Percentiles rank a stretch among this genome's conserved stretches.
Conservation (phyloP, 2,888 invertebrate genomes). For the Diarsia brunnea region DNA sequence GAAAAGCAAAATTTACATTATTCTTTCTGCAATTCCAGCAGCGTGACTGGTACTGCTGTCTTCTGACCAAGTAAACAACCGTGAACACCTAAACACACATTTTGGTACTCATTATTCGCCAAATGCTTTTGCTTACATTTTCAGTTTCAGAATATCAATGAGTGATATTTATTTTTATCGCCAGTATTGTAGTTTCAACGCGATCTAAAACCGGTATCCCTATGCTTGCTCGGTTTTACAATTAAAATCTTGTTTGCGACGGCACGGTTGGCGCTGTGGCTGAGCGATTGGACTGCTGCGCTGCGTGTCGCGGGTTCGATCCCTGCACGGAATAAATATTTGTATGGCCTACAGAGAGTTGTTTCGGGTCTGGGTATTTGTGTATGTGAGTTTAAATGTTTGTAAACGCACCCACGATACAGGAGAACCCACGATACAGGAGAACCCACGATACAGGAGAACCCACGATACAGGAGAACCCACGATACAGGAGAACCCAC, state of each 20-base stretch:
- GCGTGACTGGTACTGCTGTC: constrained; percentile 35
- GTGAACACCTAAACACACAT: constrained; percentile 61
- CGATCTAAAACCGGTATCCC: constrained; percentile 62
- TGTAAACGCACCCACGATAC: too few species aligned
- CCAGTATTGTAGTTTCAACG: constrained; percentile 62
- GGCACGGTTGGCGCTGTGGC: too few species aligned
- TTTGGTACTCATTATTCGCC: constrained; percentile 38
- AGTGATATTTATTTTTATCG: constrained; percentile 68
- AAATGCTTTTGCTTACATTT: constrained; percentile 59
- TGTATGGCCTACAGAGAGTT: too few species aligned
- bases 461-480: too few species aligned
- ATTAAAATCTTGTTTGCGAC: constrained; percentile 60
- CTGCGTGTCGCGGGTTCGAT: too few species aligned
- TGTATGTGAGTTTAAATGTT: too few species aligned
- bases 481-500: too few species aligned
- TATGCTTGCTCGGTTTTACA: constrained; percentile 54
- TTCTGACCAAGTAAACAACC: constrained; percentile 46
- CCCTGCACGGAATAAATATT: too few species aligned
- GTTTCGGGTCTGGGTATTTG: too few species aligned
- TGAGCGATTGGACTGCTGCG: too few species aligned
- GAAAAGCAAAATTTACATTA: constrained; percentile 12
- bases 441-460: too few species aligned
- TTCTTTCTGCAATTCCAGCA: constrained; percentile 13
- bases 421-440: too few species aligned
- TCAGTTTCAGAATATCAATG: constrained; percentile 70